phyloP scores from a whole-genome alignment of 2,797 vertebrate species.

The Fringilla coelebs region DNA sequence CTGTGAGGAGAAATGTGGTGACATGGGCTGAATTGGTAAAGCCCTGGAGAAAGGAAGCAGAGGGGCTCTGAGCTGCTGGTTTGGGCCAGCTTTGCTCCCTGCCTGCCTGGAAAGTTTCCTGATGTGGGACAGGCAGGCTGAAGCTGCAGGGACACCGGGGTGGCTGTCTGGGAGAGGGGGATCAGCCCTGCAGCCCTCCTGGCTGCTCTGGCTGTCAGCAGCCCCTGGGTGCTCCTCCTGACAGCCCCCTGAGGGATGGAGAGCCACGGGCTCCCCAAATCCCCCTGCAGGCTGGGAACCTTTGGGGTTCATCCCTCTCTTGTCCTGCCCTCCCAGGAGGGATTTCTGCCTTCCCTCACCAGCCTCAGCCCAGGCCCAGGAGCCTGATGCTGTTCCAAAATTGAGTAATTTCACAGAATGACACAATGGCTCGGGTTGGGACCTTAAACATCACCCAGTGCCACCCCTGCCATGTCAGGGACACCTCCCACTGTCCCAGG shows the following conservation, averaged over 20 bases:
- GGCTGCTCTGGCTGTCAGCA: background rate
- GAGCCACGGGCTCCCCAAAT: background rate
- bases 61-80: background rate
- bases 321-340: background rate
- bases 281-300: accelerated
- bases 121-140: accelerated
- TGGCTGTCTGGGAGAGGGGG: accelerated
- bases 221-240: background rate
- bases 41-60: background rate
- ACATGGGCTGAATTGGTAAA: background rate
- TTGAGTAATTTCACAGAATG: too few relatives aligned
- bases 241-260: background rate
- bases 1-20: too few relatives aligned
- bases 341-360: background rate
- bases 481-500: background rate
- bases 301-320: accelerated
- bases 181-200: background rate
- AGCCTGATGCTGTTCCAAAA: too few relatives aligned
- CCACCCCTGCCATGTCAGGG: background rate
- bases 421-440: too few relatives aligned
- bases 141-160: accelerated
- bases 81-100: background rate
- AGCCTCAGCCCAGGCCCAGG: accelerated
- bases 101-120: background rate
- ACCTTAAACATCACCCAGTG: accelerated